Percentiles rank a stretch among this genome's conserved stretches.
These are phyloP conservation scores for Prinia subflava DNA, from an alignment of 2,113 vertebrate genomes.

Conservation along the genomic window DNA sequence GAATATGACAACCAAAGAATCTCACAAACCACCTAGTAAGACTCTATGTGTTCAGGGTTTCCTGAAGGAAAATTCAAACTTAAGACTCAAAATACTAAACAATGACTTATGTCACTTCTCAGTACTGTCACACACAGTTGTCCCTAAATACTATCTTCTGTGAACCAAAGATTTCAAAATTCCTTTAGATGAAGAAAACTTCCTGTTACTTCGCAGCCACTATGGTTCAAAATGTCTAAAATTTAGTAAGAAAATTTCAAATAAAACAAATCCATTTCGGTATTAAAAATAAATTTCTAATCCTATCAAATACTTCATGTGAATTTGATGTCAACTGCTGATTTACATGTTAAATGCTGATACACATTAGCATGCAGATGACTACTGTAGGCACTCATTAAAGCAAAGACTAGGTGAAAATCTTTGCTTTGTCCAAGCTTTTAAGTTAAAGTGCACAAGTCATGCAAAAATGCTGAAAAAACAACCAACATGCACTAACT, in stretches of 20 bases:
- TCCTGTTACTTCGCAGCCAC: not conserved
- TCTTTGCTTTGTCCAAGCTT: not conserved
- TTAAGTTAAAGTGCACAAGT: not conserved
- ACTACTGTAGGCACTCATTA: not conserved
- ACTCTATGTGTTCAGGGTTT: not conserved
- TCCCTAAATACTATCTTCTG: not conserved
- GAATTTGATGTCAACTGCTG: not conserved
- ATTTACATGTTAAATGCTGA: not conserved
- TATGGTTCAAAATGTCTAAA: not conserved
- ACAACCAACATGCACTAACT: not conserved
- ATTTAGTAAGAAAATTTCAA: not conserved
- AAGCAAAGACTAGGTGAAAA: not conserved
- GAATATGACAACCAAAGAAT: not conserved
- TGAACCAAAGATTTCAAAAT: not conserved
- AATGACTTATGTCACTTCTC: not conserved
- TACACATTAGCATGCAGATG: not conserved
- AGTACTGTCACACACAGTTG: not conserved
- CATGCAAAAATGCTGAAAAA: slow-evolving; percentile 25
- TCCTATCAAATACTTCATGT: not conserved
- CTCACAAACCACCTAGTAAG: not conserved
- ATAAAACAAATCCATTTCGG: not conserved
- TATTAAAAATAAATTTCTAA: not conserved
- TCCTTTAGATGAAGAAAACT: not conserved
- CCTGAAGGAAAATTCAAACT: not conserved
- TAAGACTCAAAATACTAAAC: accelerated